A percentile compares a stretch with the other conserved stretches of the same genome.
Conservation (phyloP, 2,797 vertebrate species). For the Glossophaga mutica region DNA sequence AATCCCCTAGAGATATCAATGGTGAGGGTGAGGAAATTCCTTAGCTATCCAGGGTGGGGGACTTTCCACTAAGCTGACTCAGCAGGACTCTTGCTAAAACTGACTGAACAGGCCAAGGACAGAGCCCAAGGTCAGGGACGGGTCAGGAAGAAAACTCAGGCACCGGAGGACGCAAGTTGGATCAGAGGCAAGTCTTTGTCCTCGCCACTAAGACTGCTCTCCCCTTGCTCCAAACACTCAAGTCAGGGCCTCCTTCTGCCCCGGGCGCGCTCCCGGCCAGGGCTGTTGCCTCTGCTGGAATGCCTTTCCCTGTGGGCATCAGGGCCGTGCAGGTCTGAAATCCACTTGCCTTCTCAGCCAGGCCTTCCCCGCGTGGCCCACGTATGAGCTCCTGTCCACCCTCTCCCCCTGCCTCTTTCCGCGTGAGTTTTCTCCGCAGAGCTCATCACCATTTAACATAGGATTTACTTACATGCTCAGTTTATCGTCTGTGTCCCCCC, state of each 20-base stretch:
- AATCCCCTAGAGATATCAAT: not conserved
- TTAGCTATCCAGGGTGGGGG: not conserved
- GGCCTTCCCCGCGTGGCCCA: not conserved
- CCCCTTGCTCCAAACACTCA: not conserved
- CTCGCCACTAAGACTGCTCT: not conserved
- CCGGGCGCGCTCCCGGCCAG: not conserved
- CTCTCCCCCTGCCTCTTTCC: fast-evolving
- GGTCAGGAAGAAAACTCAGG: not conserved
- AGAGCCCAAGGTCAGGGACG: not conserved
- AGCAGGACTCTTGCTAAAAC: not conserved
- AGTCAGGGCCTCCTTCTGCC: too few relatives aligned
- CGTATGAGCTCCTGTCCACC: fast-evolving
- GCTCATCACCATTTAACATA: not conserved
- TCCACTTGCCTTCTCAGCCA: not conserved
- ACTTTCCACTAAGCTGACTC: not conserved
- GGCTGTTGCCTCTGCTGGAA: not conserved
- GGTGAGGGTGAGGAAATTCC: not conserved
- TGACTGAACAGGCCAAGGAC: not conserved
- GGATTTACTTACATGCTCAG: not conserved
- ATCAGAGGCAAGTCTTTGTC: not conserved
- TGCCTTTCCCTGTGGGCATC: not conserved
- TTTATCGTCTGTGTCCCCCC: not conserved
- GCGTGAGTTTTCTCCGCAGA: too few relatives aligned
- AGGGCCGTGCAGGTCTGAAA: not conserved
- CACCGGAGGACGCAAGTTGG: not conserved